Conservation (phyloP, 2,888 invertebrate genomes). For the Caenorhabditis sulstoni region DNA sequence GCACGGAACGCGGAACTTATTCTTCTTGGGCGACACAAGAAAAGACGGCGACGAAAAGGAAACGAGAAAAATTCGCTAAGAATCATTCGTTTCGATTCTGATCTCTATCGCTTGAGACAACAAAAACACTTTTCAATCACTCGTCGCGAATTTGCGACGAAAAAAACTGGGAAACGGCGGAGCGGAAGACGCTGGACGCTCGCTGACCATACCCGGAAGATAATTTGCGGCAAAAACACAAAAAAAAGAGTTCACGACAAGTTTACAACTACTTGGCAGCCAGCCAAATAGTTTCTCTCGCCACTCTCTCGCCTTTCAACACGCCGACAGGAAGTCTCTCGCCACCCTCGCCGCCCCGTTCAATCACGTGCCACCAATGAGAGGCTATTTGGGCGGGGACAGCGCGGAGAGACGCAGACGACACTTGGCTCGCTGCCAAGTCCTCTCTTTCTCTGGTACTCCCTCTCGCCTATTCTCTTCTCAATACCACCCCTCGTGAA, state of each 20-base stretch:
- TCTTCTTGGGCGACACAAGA: no score
- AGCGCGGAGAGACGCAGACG: conserved; percentile 8
- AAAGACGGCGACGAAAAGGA: no score
- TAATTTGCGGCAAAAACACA: not conserved
- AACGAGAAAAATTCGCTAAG: no score
- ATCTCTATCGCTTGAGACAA: no score
- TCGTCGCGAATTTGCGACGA: no score
- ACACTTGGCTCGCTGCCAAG: conserved; percentile 10
- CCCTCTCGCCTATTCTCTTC: no score
- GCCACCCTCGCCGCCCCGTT: not conserved
- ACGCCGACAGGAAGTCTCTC: not conserved
- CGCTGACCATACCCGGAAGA: not conserved
- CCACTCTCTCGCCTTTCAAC: not conserved
- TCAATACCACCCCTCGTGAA: no score
- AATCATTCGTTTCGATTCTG: no score
- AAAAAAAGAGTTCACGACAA: not conserved
- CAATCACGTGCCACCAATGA: conserved; percentile 48
- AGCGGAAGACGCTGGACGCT: not conserved
- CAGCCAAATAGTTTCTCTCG: conserved; percentile 1
- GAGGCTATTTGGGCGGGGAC: conserved; percentile 11
- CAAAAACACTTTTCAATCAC: no score
- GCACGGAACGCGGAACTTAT: no score
- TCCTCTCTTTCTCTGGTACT: no score
- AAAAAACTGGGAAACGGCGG: no score
- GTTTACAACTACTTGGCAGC: not conserved